phyloP scores from a whole-genome alignment of 2,797 vertebrate species.

The Crax fasciolata region DNA sequence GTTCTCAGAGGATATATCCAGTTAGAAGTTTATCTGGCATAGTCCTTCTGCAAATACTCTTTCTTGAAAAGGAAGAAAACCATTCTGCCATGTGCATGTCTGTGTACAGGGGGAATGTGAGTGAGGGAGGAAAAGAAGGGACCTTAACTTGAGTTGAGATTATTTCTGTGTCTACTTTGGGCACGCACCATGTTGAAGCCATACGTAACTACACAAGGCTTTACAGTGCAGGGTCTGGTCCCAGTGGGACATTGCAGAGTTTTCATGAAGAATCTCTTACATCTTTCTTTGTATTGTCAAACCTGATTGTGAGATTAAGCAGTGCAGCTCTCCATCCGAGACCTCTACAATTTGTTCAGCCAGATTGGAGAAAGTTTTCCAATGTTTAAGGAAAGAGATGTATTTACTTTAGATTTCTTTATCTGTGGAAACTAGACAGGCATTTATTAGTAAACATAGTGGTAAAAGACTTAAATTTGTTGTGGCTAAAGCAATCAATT shows the following conservation, averaged over 20 bases:
- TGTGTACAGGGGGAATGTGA: background rate
- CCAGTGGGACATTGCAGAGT: accelerated
- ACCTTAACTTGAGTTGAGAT: background rate
- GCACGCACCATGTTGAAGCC: accelerated
- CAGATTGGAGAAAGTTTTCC: accelerated
- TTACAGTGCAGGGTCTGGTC: background rate
- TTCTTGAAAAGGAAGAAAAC: background rate
- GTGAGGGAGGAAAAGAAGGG: background rate
- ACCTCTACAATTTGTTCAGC: background rate
- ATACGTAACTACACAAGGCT: background rate
- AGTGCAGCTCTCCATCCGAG: accelerated
- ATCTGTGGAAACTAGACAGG: background rate
- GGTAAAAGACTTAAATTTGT: background rate
- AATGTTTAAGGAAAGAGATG: background rate
- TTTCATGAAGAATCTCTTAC: background rate
- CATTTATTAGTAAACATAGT: background rate
- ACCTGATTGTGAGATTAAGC: background rate
- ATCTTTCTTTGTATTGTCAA: background rate
- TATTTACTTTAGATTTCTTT: background rate
- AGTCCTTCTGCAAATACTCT: background rate
- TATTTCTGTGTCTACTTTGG: background rate
- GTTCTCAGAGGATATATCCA: background rate
- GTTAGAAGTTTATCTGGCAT: background rate
- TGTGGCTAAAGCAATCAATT: background rate
- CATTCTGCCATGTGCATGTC: accelerated